These are phyloP conservation scores for Chymomyza caudatula DNA, from an alignment of 2,888 invertebrate species.

Conservation along the genomic window DNA sequence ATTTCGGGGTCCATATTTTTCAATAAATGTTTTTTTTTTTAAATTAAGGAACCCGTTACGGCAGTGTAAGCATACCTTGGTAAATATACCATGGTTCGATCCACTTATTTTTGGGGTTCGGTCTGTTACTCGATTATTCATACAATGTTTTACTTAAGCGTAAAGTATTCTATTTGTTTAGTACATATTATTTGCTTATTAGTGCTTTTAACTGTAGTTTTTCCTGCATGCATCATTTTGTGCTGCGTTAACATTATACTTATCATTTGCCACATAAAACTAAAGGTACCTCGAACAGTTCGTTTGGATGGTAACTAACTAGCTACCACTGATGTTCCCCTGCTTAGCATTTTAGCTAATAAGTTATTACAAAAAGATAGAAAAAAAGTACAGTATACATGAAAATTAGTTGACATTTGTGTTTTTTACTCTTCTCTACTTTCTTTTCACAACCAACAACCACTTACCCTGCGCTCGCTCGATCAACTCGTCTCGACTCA, in stretches of 20 bases:
- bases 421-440: conserved; percentile 60
- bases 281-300: background rate
- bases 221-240: conserved; percentile 1
- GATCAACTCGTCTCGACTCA: conserved; percentile 39
- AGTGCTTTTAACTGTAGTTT: background rate
- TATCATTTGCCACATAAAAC: background rate
- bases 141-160: too few relatives aligned
- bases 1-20: too few relatives aligned
- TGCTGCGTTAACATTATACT: background rate
- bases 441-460: conserved; percentile 54
- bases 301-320: background rate
- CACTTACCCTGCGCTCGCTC: conserved; percentile 55
- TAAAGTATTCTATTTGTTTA: background rate
- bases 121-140: too few relatives aligned
- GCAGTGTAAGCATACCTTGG: too few relatives aligned
- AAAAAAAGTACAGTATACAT: conserved; percentile 37
- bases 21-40: too few relatives aligned
- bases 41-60: too few relatives aligned
- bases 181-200: background rate
- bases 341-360: conserved; percentile 11
- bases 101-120: too few relatives aligned
- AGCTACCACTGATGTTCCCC: background rate
- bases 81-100: too few relatives aligned
- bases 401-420: conserved; percentile 56
- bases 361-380: conserved; percentile 30